A percentile compares a stretch with the other conserved stretches of the same genome.
phyloP scores from a whole-genome alignment of 2,113 vertebrate species.

The Picathartes gymnocephalus region DNA sequence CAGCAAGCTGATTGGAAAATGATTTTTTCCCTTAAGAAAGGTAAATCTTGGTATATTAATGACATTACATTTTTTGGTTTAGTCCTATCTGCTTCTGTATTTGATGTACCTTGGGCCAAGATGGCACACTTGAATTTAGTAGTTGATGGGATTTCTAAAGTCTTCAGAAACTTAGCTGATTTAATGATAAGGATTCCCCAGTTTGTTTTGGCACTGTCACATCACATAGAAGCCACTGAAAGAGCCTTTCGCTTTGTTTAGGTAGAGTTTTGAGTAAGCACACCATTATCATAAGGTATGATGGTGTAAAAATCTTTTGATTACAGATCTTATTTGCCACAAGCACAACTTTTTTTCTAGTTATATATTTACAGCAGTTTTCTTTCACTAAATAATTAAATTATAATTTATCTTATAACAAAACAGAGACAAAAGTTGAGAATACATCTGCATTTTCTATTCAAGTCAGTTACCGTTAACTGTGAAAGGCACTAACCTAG shows the following conservation, averaged over 20 bases:
- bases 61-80: background rate
- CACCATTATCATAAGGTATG: fast-evolving
- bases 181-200: background rate
- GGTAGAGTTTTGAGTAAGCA: background rate
- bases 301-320: background rate
- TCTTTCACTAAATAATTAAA: background rate
- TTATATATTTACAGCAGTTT: background rate
- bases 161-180: background rate
- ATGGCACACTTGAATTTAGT: background rate
- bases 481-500: background rate
- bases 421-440: background rate
- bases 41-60: background rate
- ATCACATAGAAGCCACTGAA: fast-evolving
- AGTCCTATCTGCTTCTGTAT: background rate
- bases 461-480: background rate
- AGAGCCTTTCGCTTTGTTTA: background rate
- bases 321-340: background rate
- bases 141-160: background rate
- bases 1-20: background rate
- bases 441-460: background rate
- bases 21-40: background rate
- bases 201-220: background rate
- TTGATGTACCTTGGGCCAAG: background rate
- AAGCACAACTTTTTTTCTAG: background rate
- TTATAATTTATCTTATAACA: background rate